phyloP scores from a whole-genome alignment of 1,140 invertebrate species.

The Lepidurus arcticus region DNA sequence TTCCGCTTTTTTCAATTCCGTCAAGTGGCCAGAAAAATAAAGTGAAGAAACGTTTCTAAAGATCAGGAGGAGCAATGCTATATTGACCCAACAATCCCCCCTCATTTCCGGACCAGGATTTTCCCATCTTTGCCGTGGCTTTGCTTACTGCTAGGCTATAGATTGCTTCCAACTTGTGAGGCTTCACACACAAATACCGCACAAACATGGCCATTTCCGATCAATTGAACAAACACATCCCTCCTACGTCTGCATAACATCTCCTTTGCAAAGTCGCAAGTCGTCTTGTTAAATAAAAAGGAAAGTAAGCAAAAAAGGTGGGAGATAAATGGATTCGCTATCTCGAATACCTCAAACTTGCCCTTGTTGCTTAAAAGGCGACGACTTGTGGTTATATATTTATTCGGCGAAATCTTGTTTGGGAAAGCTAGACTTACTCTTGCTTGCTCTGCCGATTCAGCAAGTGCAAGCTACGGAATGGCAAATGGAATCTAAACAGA shows the following conservation, averaged over 20 bases:
- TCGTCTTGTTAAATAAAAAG: neutral
- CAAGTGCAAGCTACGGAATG: too few relatives aligned
- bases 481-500: too few relatives aligned
- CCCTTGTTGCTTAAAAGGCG: too few relatives aligned
- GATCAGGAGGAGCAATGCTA: neutral
- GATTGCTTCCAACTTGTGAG: neutral
- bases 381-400: too few relatives aligned
- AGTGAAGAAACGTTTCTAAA: neutral
- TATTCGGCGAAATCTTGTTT: too few relatives aligned
- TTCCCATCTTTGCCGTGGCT: conserved; percentile 4
- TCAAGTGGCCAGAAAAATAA: neutral
- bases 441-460: too few relatives aligned
- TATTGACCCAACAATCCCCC: conserved; percentile 5
- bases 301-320: neutral
- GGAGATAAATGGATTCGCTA: too few relatives aligned
- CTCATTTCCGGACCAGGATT: conserved; percentile 1
- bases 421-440: too few relatives aligned
- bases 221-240: neutral
- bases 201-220: neutral
- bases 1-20: neutral
- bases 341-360: too few relatives aligned
- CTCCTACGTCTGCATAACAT: neutral
- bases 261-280: neutral
- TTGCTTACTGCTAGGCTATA: conserved; percentile 4
- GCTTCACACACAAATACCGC: conserved; percentile 1